phyloP scores from a whole-genome alignment of 2,113 vertebrate genomes.

The Crocuta crocuta region DNA sequence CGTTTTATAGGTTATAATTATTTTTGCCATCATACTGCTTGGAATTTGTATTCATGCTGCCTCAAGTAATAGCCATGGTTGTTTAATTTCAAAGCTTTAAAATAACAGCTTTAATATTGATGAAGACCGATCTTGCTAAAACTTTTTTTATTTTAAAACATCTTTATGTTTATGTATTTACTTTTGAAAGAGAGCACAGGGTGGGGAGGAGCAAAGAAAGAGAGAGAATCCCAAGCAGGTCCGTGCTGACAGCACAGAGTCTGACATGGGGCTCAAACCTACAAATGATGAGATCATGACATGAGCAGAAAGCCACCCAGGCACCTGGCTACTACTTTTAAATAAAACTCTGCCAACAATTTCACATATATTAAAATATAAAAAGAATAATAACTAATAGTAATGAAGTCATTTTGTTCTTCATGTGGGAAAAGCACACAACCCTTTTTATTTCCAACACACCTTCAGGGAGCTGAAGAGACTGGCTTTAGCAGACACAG shows the following conservation, averaged over 20 bases:
- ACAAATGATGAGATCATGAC: too few relatives aligned
- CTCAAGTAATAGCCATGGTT: constrained; percentile 34
- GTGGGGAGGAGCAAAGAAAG: too few relatives aligned
- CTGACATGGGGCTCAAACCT: too few relatives aligned
- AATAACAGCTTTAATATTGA: constrained; percentile 63
- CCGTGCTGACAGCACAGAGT: too few relatives aligned
- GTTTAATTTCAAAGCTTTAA: constrained; percentile 52
- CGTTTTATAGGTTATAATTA: neutral
- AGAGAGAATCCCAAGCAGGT: too few relatives aligned
- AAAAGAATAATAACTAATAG: neutral
- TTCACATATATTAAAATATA: constrained; percentile 16
- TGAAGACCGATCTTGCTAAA: neutral
- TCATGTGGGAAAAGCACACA: constrained; percentile 42
- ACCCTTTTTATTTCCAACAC: constrained; percentile 21
- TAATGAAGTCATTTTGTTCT: constrained; percentile 31
- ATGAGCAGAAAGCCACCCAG: too few relatives aligned
- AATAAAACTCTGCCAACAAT: constrained; percentile 59
- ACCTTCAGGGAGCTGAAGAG: neutral
- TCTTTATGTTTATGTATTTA: too few relatives aligned
- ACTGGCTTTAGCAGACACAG: neutral
- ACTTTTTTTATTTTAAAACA: too few relatives aligned
- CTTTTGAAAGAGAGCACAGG: too few relatives aligned
- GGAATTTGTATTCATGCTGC: constrained; percentile 1
- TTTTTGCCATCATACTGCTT: constrained; percentile 28
- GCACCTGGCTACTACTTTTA: neutral